Evolutionary conservation across 2,888 invertebrate species (phyloP).

Genomic region (Nephrotoma flavescens): DNA sequence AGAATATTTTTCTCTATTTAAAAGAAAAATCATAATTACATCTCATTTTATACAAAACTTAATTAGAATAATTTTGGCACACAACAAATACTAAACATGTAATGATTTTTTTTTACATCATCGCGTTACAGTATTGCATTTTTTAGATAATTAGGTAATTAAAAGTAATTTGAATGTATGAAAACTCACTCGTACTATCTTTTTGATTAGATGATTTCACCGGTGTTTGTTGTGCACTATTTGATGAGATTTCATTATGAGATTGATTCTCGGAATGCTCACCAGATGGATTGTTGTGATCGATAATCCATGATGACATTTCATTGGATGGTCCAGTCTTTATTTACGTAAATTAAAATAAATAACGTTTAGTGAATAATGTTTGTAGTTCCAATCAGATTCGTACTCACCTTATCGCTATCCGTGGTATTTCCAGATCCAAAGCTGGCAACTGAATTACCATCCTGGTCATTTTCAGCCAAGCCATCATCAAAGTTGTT

Average conservation of each 20-base stretch:
- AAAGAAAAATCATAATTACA: neutral
- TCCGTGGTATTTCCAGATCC: slow-evolving; percentile 90
- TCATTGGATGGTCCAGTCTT: slow-evolving; percentile 2
- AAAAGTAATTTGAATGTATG: neutral
- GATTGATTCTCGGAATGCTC: neutral
- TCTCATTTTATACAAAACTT: neutral
- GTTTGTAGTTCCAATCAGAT: neutral
- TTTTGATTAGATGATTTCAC: neutral
- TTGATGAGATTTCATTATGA: neutral
- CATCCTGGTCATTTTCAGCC: slow-evolving; percentile 76
- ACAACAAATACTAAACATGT: neutral
- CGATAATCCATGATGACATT: neutral
- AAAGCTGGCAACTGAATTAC: slow-evolving; percentile 80
- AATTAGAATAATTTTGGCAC: neutral
- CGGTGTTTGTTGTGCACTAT: neutral
- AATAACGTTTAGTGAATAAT: neutral
- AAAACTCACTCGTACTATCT: neutral
- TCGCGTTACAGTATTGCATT: neutral
- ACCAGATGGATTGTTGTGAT: neutral
- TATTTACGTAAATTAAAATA: neutral
- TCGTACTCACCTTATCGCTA: slow-evolving; percentile 72
- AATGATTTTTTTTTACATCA: neutral
- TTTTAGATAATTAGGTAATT: neutral
- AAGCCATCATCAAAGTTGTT: slow-evolving; percentile 83
- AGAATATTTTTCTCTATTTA: neutral